A percentile compares a stretch with the other conserved stretches of the same genome.
Evolutionary conservation across 1,140 invertebrate genomes (phyloP).

Genomic region (Ceratosolen solmsi): DNA sequence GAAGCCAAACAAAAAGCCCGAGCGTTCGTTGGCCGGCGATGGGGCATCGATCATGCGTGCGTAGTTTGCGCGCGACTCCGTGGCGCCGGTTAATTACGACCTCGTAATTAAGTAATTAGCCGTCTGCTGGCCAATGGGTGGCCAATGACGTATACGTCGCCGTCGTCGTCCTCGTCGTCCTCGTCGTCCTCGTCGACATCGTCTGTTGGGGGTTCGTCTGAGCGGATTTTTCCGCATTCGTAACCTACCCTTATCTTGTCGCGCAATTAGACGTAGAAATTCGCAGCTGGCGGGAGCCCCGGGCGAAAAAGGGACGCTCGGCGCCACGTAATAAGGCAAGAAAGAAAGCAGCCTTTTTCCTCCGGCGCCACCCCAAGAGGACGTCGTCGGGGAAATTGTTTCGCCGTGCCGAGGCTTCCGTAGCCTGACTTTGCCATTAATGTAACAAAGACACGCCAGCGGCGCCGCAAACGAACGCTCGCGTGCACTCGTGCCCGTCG

Average conservation of each 20-base stretch:
- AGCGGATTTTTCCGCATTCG: slow-evolving; percentile 30
- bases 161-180: too few species aligned
- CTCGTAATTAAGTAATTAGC: slow-evolving; percentile 68
- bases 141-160: too few species aligned
- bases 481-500: slow-evolving; percentile 29
- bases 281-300: background rate
- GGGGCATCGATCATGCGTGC: slow-evolving; percentile 57
- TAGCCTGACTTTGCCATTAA: slow-evolving; percentile 42
- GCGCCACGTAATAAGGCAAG: background rate
- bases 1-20: too few species aligned
- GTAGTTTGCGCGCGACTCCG: slow-evolving; percentile 16
- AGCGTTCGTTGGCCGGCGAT: background rate
- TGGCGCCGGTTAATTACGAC: slow-evolving; percentile 62
- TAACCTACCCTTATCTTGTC: background rate
- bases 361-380: too few species aligned
- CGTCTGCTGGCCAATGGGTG: slow-evolving; percentile 54
- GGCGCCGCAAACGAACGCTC: slow-evolving; percentile 12
- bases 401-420: background rate
- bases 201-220: too few species aligned
- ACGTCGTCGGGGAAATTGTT: slow-evolving; percentile 11
- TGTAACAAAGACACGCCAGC: slow-evolving; percentile 40
- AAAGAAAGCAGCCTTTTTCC: too few species aligned
- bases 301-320: background rate
- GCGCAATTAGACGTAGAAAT: background rate
- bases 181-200: too few species aligned